Conservation (phyloP, 1,140 invertebrate species). For the Oscheius sp. region DNA sequence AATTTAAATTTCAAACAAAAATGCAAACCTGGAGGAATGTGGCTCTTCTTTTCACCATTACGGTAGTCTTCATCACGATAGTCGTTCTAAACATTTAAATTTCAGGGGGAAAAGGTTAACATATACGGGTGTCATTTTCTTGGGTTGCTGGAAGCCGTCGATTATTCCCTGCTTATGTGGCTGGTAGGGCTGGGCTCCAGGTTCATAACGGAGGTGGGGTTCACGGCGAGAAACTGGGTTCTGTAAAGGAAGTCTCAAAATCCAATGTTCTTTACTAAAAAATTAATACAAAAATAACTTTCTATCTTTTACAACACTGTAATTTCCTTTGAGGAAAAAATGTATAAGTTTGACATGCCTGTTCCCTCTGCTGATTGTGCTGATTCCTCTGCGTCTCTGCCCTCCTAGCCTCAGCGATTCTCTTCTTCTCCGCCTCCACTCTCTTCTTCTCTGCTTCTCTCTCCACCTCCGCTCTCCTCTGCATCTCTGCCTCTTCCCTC, state of each 20-base stretch:
- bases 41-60: not conserved
- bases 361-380: not conserved
- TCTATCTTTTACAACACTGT: not conserved
- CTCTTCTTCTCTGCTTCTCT: not conserved
- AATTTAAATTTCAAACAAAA: not conserved
- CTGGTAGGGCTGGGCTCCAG: not conserved
- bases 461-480: not conserved
- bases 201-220: not conserved
- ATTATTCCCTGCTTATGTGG: constrained; percentile 2
- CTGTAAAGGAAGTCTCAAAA: too few species aligned
- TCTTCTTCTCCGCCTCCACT: not conserved
- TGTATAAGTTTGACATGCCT: too few species aligned
- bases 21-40: not conserved
- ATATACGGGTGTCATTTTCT: not conserved
- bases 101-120: not conserved
- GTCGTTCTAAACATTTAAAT: not conserved
- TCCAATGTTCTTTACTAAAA: too few species aligned
- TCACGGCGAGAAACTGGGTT: too few species aligned
- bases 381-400: not conserved
- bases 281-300: too few species aligned
- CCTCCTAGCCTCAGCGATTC: not conserved
- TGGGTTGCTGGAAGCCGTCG: not conserved
- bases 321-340: too few species aligned
- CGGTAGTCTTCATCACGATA: constrained; percentile 1
- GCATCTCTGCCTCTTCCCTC: not conserved